phyloP scores from a whole-genome alignment of 2,113 vertebrate species.

The Colistium nudipinnis region DNA sequence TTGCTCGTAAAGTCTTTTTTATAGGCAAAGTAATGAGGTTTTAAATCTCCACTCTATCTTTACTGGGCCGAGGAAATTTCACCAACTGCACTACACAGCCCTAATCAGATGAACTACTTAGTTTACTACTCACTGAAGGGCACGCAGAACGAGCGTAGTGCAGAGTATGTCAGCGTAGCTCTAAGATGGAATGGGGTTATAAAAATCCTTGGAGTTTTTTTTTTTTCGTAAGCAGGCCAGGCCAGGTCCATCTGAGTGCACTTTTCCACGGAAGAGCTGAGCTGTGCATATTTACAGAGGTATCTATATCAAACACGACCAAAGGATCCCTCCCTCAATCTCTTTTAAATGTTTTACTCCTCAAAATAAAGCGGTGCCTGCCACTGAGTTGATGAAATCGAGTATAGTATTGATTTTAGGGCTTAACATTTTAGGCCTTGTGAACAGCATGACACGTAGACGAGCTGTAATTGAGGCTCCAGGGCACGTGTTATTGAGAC shows the following conservation, averaged over 20 bases:
- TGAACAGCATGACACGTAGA: too few species aligned
- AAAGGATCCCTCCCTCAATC: neutral
- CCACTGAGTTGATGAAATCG: too few species aligned
- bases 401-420: too few species aligned
- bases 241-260: conserved; percentile 4
- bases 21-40: conserved; percentile 64
- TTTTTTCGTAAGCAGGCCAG: neutral
- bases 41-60: conserved; percentile 61
- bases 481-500: too few species aligned
- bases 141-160: conserved; percentile 2
- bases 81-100: conserved; percentile 32
- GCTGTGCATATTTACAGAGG: conserved; percentile 1
- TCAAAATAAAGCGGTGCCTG: too few species aligned
- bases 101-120: conserved; percentile 57
- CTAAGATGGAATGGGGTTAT: neutral
- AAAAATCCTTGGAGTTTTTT: conserved; percentile 5
- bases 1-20: conserved; percentile 69
- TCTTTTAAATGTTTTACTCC: too few species aligned
- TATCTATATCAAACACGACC: neutral
- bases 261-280: conserved; percentile 19
- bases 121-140: conserved; percentile 49
- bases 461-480: too few species aligned
- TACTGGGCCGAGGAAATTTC: conserved; percentile 45
- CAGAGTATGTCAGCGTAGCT: neutral
- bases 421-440: too few species aligned